Evolutionary conservation across 2,113 vertebrate genomes (phyloP), one percentile per base, ranked within the genome.

Genomic region (Plecotus auritus): DNA sequence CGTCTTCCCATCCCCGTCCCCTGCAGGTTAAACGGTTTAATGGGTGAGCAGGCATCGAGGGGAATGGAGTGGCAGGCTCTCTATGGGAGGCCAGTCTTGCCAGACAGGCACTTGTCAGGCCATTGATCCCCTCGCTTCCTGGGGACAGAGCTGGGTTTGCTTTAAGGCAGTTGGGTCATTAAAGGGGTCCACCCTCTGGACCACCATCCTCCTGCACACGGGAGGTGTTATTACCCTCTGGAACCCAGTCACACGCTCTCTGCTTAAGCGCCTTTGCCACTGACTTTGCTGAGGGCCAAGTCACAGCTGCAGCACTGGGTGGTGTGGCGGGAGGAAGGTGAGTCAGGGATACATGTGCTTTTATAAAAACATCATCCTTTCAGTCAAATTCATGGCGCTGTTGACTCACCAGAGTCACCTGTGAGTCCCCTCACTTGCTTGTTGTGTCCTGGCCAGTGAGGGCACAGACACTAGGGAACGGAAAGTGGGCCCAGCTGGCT

Each of bases 1-100:
- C 1, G 0, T 30, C 64, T 66, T 95, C 45, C 1, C 0, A 0
- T 72, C 74, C 66, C 4, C 0, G 0, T 73, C 61, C 51, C 56
- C 23, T 4, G 16, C 7, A 11, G 26, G 13, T 74, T 77, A 49
- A 77, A 2, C 1, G 7, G 32, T 45, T 64, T 54, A n/a, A 35
- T 18, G 37, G 26, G 56, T 9, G 9, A n/a, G n/a, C 9, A 1
- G n/a, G 23, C 35, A 1, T n/a, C 7, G 7, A 2, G 51, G 17
- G 4, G 22, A 4, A 16, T 45, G 56, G 59, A 23, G 30, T 45
- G 16, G 54, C 56, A 73, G 16, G 14, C 32, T 51, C 32, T 37
- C 69, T 56, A 35, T 4, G 9, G 13, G 69, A 42, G 7, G 59
- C 26, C 28, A 6, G 47, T 22, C 64, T 77, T 56, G 18, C 18